Base-by-base conservation (phyloP, 1,140 invertebrate species). In the Hylyphantes graminicola region DNA sequence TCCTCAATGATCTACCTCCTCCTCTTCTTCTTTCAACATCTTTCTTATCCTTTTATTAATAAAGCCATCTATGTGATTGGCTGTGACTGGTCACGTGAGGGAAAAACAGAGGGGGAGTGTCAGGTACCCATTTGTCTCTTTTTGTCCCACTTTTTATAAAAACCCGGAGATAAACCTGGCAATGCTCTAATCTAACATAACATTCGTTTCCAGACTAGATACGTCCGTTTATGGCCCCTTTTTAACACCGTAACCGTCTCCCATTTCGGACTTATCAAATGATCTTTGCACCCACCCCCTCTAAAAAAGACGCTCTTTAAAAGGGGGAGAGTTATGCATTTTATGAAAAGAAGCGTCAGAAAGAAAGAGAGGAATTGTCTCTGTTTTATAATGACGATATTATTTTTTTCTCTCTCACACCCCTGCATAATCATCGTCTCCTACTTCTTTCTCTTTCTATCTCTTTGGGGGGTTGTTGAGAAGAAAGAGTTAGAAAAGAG, bases 341-440 rank as follows among this genome's bases (percentile, higher is more conserved):
- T 79, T 79, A 73, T 83, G 80, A 83, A 83, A 83, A 83, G 80
- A 83, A 83, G 68, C 21, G 68, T 35, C 57, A 80, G 50, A 70
- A 70, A 81, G 59, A 35, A 67, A 21, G 21, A 12, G 21, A 11
- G 35, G 67, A 80, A 83, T 83, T 83, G 80, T 83, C 80, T 61
- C 72, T 55, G 75, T 83, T 83, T 83, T 83, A 83, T 83, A 74
- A 83, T 75, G 80, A 75, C 67, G 57, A 55, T 15, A 15, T 53
- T 75, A 74, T 74, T 70, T 80, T 83, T 83, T 81, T 81, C 35
- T 59, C 35, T 59, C 77, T 70, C 13, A n/a, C 54, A 53, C 19
- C 19, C 35, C 48, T n/a, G 53, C 77, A 59, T 83, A 83, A 83
- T 83, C 80, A 63, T 74, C 67, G 61, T 51, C 73, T 73, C 51